These are phyloP conservation scores for Heterotis niloticus DNA, from an alignment of 2,113 vertebrate species.

Conservation along the genomic window DNA sequence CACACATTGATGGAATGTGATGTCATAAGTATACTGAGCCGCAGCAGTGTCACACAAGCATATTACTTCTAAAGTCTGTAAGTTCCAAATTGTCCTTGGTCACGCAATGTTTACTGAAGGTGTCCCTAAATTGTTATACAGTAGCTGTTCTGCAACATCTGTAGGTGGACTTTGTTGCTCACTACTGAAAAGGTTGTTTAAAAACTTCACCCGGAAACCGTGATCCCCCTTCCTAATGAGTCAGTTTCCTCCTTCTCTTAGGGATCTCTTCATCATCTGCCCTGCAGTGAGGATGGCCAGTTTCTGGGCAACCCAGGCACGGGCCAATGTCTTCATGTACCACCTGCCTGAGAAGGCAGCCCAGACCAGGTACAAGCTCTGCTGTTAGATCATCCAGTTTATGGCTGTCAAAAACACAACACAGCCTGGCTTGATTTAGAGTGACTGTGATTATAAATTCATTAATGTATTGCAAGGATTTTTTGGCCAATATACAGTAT, in stretches of 20 bases:
- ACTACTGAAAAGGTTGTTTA: not conserved
- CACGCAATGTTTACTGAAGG: not conserved
- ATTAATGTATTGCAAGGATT: too few relatives aligned
- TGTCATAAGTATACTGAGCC: not conserved
- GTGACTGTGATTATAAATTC: too few relatives aligned
- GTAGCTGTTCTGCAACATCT: not conserved
- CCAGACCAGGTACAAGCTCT: constrained; percentile 35
- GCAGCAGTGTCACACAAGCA: not conserved
- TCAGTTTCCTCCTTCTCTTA: constrained; percentile 26
- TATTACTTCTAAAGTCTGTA: not conserved
- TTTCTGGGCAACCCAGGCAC: constrained; percentile 42
- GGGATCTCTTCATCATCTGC: constrained; percentile 52
- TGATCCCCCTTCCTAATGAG: not conserved
- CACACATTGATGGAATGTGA: not conserved
- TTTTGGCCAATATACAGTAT: too few relatives aligned
- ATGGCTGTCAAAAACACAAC: too few relatives aligned
- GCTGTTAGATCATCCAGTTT: too few relatives aligned
- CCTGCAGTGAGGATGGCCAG: constrained; percentile 44
- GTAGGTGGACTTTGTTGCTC: not conserved
- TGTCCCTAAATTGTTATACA: too few relatives aligned
- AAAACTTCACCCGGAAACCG: not conserved
- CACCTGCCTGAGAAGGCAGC: constrained; percentile 39
- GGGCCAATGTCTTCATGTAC: constrained; percentile 47
- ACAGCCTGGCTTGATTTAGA: too few relatives aligned
- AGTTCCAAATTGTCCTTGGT: not conserved